A percentile compares a stretch with the other conserved stretches of the same genome.
Evolutionary conservation across 2,888 invertebrate genomes (phyloP).

Genomic region (Phortica magna): DNA sequence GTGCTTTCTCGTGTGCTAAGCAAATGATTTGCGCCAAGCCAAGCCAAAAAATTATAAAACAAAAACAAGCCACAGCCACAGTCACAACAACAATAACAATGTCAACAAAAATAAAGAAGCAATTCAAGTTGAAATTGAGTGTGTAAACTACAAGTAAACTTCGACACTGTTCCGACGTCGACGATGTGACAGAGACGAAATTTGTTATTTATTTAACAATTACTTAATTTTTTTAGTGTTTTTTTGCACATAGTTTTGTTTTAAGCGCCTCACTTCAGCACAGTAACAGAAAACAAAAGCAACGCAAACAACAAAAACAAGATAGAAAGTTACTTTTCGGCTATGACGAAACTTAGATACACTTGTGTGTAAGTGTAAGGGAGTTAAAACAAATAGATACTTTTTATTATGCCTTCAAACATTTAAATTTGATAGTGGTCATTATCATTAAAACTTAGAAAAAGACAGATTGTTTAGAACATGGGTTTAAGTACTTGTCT

Average conservation of each 20-base stretch:
- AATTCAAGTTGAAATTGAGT: constrained; percentile 1
- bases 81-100: constrained; percentile 2
- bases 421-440: no score
- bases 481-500: no score
- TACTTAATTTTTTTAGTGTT: background rate
- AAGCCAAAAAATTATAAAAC: constrained; percentile 14
- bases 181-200: constrained; percentile 9
- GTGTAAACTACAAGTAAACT: constrained; percentile 28
- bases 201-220: constrained; percentile 30
- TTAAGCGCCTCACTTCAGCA: background rate
- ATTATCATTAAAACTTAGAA: no score
- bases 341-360: no score
- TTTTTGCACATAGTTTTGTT: constrained; percentile 8
- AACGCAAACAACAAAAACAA: no score
- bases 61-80: background rate
- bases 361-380: no score
- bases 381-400: no score
- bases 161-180: constrained; percentile 6
- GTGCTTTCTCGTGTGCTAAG: constrained; percentile 60
- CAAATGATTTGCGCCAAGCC: constrained; percentile 48
- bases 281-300: constrained; percentile 4
- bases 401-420: no score
- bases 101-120: background rate
- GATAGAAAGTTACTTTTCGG: background rate
- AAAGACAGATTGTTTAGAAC: no score